phyloP scores from a whole-genome alignment of 2,888 invertebrate genomes.

The Meiosimyza platycephala region DNA sequence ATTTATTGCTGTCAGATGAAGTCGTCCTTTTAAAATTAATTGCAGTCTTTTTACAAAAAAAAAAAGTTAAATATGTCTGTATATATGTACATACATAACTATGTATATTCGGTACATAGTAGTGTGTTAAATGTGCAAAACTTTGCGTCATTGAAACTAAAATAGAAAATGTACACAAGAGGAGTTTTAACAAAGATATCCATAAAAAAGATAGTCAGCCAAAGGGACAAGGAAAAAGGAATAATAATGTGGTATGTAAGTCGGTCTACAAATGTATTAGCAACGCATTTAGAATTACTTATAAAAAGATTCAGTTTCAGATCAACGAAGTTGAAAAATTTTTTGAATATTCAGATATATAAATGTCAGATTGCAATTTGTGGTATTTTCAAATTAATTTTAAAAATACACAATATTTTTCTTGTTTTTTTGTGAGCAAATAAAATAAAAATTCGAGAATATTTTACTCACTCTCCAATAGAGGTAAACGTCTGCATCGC shows the following conservation, averaged over 20 bases:
- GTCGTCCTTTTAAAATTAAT: constrained; percentile 60
- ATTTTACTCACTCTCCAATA: no score
- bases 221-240: no score
- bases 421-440: no score
- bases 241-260: not conserved
- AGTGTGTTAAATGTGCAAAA: constrained; percentile 53
- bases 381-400: no score
- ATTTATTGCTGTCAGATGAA: constrained; percentile 61
- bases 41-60: constrained; percentile 52
- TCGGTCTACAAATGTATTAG: constrained; percentile 53
- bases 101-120: no score
- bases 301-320: not conserved
- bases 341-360: no score
- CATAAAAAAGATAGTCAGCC: no score
- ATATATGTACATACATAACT: not conserved
- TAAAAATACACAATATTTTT: no score
- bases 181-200: not conserved
- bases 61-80: constrained; percentile 48
- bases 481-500: no score
- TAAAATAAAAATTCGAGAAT: no score
- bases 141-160: constrained; percentile 54
- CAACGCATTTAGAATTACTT: constrained; percentile 41
- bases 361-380: no score
- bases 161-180: not conserved
- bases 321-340: no score